These are phyloP conservation scores for Drosophila kuntzei DNA, from an alignment of 2,888 invertebrate genomes.

Conservation along the genomic window DNA sequence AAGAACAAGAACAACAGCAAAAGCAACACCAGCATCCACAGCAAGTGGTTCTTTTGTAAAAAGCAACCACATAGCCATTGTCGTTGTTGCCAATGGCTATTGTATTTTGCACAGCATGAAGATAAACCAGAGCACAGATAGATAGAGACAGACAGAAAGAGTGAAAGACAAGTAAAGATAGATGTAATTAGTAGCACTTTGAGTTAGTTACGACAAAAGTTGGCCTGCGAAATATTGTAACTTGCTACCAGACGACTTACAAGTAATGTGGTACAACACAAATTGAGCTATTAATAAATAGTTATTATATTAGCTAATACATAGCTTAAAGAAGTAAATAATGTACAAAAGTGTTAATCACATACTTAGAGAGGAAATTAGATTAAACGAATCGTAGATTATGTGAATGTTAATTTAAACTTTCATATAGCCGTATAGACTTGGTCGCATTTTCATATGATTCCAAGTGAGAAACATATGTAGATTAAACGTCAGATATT, in stretches of 20 bases:
- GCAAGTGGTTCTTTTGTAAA: constrained; percentile 52
- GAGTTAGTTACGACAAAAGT: constrained; percentile 22
- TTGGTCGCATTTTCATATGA: too few species aligned
- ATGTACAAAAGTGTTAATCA: not conserved
- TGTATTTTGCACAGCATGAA: constrained; percentile 45
- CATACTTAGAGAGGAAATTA: not conserved
- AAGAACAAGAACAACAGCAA: constrained; percentile 28
- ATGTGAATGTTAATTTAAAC: not conserved
- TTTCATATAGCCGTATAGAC: too few species aligned
- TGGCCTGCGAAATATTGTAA: constrained; percentile 3
- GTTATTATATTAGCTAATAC: constrained; percentile 1
- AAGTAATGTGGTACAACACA: constrained; percentile 9
- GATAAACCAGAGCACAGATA: constrained; percentile 31
- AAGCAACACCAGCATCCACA: constrained; percentile 27
- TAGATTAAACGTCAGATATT: too few species aligned
- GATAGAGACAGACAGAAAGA: not conserved
- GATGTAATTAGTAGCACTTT: constrained; percentile 62
- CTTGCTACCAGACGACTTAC: constrained; percentile 2
- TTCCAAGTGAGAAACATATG: too few species aligned
- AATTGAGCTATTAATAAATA: constrained; percentile 32
- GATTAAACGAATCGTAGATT: not conserved
- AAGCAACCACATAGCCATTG: constrained; percentile 56
- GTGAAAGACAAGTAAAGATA: constrained; percentile 34
- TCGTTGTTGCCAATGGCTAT: constrained; percentile 46
- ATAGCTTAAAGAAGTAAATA: not conserved